Evolutionary conservation across 2,888 invertebrate genomes (phyloP).

Genomic region (Macrophya annulata): DNA sequence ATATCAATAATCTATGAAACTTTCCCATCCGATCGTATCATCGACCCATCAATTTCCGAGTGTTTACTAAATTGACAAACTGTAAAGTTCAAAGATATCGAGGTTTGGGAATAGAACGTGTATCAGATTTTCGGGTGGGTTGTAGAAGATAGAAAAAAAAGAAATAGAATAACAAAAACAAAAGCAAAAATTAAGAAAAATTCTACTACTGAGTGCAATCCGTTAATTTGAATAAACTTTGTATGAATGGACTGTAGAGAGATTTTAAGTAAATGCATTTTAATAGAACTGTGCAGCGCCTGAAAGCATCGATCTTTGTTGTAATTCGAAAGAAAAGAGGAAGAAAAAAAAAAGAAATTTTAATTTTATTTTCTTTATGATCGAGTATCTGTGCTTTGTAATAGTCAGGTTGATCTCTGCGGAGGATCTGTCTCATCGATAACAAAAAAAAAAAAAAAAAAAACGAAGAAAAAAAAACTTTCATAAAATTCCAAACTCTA

Average conservation of each 20-base stretch:
- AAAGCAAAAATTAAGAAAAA: neutral
- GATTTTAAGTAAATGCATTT: conserved; percentile 26
- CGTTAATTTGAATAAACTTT: conserved; percentile 19
- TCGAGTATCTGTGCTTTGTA: neutral
- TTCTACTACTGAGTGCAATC: conserved; percentile 20
- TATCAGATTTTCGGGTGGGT: neutral
- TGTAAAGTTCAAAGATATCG: neutral
- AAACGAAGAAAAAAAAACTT: conserved; percentile 2
- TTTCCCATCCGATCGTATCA: neutral
- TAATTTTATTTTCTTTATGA: neutral
- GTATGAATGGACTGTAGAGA: conserved; percentile 7
- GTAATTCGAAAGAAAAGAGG: neutral
- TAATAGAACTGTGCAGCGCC: neutral
- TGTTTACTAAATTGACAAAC: neutral
- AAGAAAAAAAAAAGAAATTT: neutral
- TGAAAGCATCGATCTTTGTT: neutral
- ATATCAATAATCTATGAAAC: conserved; percentile 2
- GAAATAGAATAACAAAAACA: neutral
- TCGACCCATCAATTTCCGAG: neutral
- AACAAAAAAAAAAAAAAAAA: neutral
- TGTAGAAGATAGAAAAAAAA: neutral
- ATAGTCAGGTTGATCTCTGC: conserved; percentile 32
- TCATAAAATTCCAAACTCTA: conserved; percentile 40
- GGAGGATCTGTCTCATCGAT: conserved; percentile 22
- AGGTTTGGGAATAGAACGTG: neutral